Evolutionary conservation across 2,888 invertebrate species (phyloP), one percentile per base, ranked within the genome.

Genomic region (Chironomus riparius): DNA sequence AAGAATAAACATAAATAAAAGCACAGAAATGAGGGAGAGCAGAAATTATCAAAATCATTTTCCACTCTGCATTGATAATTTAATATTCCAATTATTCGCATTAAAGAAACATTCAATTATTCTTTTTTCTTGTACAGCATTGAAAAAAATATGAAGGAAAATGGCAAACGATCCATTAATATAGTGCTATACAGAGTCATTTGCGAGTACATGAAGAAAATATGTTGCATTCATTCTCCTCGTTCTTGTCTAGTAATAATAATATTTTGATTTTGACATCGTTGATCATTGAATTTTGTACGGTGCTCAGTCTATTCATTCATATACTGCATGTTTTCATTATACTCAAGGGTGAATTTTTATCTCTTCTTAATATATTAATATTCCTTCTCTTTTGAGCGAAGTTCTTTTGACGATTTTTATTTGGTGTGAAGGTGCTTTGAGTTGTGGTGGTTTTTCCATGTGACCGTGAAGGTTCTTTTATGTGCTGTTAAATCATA

Each of bases 1-100:
- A 65, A 21, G 21, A 65, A 18, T 12, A 15, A 2, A 22, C 18
- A 21, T 10, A 21, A 62, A 62, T 62, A 15, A 62, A 21, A 21
- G 7, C 22, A 12, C 10, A 62, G 21, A 4, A 50, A 24, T 22
- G 10, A 12, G 65, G 18, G 10, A 62, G 22, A 62, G 10, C 12
- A 22, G 18, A 62, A 18, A 22, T 15, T n/a, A 56, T n/a, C 15
- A 65, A 65, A 65, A 65, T 65, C 65, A 65, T 65, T 47, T 68
- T 24, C 68, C 28, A n/a, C 21, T 65, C 65, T 65, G 6, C 68
- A 47, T 68, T 47, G 68, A 68, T 68, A 68, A 68, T 68, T 68
- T 68, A 68, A 68, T 68, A 68, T 68, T 68, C 68, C 68, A 68
- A 68, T 68, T 68, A 68, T 68, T 68, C 68, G 68, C 68, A 68